Conservation (phyloP, 30 jellyfish, hydroid and myxozoan species). For the Nemopilema nomurai region DNA sequence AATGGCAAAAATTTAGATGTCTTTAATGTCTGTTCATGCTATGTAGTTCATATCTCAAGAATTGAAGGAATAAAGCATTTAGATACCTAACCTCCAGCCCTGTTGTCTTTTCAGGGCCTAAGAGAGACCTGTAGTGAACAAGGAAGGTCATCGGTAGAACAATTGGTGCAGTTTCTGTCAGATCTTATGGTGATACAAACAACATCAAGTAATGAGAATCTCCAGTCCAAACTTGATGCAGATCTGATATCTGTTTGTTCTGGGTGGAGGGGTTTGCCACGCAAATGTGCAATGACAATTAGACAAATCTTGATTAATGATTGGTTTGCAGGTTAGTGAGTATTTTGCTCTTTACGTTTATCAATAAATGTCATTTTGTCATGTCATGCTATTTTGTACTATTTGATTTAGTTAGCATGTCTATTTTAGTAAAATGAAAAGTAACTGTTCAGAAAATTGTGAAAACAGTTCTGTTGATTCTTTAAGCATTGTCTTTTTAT, state of each 20-base stretch:
- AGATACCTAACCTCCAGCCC: neutral
- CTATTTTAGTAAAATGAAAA: too few relatives aligned
- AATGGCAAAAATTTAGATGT: too few relatives aligned
- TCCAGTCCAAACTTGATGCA: neutral
- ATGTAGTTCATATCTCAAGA: too few relatives aligned
- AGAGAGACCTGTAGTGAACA: neutral
- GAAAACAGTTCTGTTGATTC: too few relatives aligned
- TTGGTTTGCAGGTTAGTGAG: constrained; percentile 40
- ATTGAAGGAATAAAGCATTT: too few relatives aligned
- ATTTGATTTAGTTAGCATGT: too few relatives aligned
- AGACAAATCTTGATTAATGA: constrained; percentile 12
- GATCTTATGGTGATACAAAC: neutral
- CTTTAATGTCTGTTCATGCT: too few relatives aligned
- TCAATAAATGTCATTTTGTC: too few relatives aligned
- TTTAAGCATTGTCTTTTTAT: neutral
- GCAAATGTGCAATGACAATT: constrained; percentile 13
- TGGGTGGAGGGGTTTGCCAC: constrained; percentile 10
- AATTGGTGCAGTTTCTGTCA: neutral
- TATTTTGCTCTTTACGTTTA: neutral
- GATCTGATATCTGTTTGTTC: neutral
- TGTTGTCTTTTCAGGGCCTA: neutral
- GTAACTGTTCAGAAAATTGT: too few relatives aligned
- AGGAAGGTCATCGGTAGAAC: neutral
- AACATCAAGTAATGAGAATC: neutral
- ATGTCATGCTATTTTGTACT: too few relatives aligned